Base-by-base conservation (phyloP, 2,888 invertebrate species). In the Hyalella azteca region DNA sequence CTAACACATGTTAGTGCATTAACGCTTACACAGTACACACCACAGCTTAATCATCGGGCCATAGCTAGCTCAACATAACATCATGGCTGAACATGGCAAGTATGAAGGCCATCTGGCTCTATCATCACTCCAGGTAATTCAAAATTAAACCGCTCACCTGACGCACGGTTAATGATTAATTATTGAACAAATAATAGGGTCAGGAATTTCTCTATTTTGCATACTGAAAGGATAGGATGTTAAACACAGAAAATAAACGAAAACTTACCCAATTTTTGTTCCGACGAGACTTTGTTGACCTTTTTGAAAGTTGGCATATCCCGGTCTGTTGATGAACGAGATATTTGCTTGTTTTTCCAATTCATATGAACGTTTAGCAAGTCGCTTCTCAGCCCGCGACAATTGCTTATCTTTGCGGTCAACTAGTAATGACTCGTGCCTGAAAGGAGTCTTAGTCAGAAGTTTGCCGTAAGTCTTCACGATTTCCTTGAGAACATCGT, bases 371-470 rank as follows among this genome's bases (percentile, higher is more conserved):
- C 96, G 92, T 87, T 97, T 95, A 0, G 98, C 98, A 78, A 97
- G 89, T 85, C 95, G 90, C 88, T 98, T 98, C 88, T 98, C 98
- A 40, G 95, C 94, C 87, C 94, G 94, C 0, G 97, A 96, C 60
- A 98, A 89, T 86, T 97, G 95, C 88, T 97, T 94, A 87, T 97
- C 97, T 87, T 97, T 97, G 60, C 96, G 91, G 88, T 98, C 98
- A 3, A 97, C 94, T 45, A 98, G 90, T 78, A 98, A 89, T 13
- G 97, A 96, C 88, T 98, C 98, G 87, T 98, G 98, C 86, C 95
- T 94, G 89, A 98, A 98, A 0, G 98, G 98, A 86, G 94, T 93
- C 88, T 90, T 89, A 2, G 91, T 90, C 2, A 91, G 86, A 85
- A 89, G 88, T 48, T 87, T 86, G 32, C 90, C 89, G 84, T 90